Percentiles rank a stretch among this genome's conserved stretches.
phyloP scores from a whole-genome alignment of 2,888 invertebrate genomes.

The Heteromyza rotundicornis region DNA sequence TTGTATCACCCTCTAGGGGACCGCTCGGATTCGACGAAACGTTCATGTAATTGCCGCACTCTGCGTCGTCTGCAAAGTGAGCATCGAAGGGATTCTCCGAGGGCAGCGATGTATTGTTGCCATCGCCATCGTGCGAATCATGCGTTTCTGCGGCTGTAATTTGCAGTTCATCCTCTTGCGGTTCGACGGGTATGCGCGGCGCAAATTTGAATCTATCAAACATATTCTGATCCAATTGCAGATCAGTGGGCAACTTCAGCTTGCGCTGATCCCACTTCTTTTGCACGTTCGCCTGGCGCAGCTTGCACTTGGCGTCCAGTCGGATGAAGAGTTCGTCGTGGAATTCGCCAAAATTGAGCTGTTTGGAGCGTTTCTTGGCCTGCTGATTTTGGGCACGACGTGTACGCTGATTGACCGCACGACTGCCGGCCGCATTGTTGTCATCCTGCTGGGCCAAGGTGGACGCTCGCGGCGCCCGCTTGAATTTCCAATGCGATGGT shows the following conservation, averaged over 20 bases:
- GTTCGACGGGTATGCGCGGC: slow-evolving; percentile 43
- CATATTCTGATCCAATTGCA: slow-evolving; percentile 46
- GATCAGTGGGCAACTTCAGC: slow-evolving; percentile 56
- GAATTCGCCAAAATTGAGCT: slow-evolving; percentile 48
- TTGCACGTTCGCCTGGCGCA: slow-evolving; percentile 53
- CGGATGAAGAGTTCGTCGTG: slow-evolving; percentile 51
- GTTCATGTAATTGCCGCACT: slow-evolving; percentile 9
- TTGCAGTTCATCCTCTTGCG: slow-evolving; percentile 28
- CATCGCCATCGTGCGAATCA: slow-evolving; percentile 65
- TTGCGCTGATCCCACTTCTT: slow-evolving; percentile 62
- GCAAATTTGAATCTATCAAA: slow-evolving; percentile 50
- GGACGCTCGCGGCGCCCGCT: slow-evolving; percentile 58
- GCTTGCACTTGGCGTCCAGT: slow-evolving; percentile 47
- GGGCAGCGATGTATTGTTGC: background rate
- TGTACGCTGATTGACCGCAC: slow-evolving; percentile 20
- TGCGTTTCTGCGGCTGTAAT: slow-evolving; percentile 63
- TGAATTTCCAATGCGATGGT: slow-evolving; percentile 82
- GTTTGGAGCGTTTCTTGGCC: slow-evolving; percentile 43
- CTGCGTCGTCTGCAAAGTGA: slow-evolving; percentile 21
- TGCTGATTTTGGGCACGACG: slow-evolving; percentile 29
- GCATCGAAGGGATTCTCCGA: slow-evolving; percentile 30
- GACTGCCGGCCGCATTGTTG: background rate
- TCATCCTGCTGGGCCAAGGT: slow-evolving; percentile 31
- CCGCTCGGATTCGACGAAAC: background rate
- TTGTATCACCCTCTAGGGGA: background rate